phyloP scores from a whole-genome alignment of 2,888 invertebrate genomes.

The Keiferia lycopersicella region DNA sequence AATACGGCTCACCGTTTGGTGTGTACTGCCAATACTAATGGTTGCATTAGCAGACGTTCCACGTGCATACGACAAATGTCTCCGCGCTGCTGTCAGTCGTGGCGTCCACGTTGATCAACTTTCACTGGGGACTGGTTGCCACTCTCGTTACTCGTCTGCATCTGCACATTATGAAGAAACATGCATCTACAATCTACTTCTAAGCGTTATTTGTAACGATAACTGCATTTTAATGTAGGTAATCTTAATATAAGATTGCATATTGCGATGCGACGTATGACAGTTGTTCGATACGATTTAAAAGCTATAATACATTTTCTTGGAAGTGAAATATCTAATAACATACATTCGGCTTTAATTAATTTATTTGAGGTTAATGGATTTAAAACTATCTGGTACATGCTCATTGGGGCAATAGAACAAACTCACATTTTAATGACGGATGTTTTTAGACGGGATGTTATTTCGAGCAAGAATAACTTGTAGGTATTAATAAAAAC shows the following conservation, averaged over 20 bases:
- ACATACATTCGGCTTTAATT: conserved; percentile 33
- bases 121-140: conserved; percentile 53
- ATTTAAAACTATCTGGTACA: conserved; percentile 31
- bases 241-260: not conserved
- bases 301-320: not conserved
- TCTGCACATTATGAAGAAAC: not conserved
- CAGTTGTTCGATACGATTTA: not conserved
- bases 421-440: not conserved
- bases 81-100: conserved; percentile 38
- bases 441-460: not conserved
- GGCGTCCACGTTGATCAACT: conserved; percentile 49
- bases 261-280: not conserved
- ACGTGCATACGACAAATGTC: conserved; percentile 55
- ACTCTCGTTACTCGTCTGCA: conserved; percentile 31
- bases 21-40: conserved; percentile 37
- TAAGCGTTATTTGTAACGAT: not conserved
- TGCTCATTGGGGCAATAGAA: not conserved
- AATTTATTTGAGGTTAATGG: conserved; percentile 43
- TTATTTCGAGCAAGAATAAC: not conserved
- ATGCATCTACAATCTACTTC: not conserved
- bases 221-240: not conserved
- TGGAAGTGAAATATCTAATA: conserved; percentile 29
- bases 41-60: conserved; percentile 43
- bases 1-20: not conserved
- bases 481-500: no score